These are phyloP conservation scores for Tipula vernalis DNA, from an alignment of 2,888 invertebrate genomes.

Conservation along the genomic window DNA sequence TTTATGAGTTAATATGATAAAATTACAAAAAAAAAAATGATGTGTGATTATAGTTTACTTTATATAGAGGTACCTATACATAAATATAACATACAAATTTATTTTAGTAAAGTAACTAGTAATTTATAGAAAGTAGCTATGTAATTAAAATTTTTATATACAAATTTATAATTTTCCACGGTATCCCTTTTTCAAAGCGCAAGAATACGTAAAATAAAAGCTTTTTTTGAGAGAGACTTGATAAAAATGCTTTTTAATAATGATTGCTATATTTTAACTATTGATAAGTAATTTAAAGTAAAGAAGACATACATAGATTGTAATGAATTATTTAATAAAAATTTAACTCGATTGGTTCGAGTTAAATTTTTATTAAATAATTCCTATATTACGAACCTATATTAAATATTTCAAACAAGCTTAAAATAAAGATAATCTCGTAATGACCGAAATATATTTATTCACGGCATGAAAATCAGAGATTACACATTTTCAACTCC, in stretches of 20 bases:
- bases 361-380: no score
- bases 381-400: no score
- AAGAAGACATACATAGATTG: neutral
- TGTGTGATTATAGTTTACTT: neutral
- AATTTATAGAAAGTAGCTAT: neutral
- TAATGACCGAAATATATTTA: no score
- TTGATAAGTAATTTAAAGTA: neutral
- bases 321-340: neutral
- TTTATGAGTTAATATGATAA: neutral
- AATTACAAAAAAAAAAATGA: neutral
- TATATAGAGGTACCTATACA: neutral
- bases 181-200: neutral
- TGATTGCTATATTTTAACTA: neutral
- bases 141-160: neutral
- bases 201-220: neutral
- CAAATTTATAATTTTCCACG: neutral
- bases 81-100: neutral
- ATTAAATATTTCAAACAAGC: neutral
- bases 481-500: no score
- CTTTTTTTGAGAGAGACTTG: neutral
- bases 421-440: no score
- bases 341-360: neutral
- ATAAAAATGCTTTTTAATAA: neutral
- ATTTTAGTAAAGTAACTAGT: neutral
- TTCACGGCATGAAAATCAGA: no score